Base-by-base conservation (phyloP, 2,888 invertebrate species). In the Dolomedes plantarius region DNA sequence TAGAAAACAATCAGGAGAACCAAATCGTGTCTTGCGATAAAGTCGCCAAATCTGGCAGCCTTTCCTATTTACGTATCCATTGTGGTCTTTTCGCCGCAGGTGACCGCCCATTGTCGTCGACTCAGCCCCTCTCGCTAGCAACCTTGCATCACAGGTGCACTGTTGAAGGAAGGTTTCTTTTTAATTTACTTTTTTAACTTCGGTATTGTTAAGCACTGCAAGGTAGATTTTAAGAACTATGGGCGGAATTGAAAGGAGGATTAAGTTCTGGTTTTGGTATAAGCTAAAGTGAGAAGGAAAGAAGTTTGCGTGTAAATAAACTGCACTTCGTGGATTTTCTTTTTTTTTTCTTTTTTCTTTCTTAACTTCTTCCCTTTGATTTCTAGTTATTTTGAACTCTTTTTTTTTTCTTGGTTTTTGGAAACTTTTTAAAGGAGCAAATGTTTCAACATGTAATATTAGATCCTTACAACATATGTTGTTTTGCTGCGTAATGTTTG, bases 101-200 rank as follows among this genome's bases (percentile, higher is more conserved):
- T 71, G 71, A 74, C 81, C 81, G 81, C 81, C 81, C 81, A 81
- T 81, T 81, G 81, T 81, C 81, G 68, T 81, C 81, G 56, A 73
- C 56, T 81, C 78, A 79, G 56, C 78, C 71, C 62, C 68, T 56
- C 62, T 69, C 78, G 36, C 69, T 78, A 29, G 69, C 11, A 67
- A 67, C 62, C 74, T 81, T 56, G 74, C 56, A 74, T 81, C 81
- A 81, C 81, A 74, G 81, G 74, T 81, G 74, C 74, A 68, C 56
- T 23, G 19, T 3, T 56, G 56, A 56, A 23, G 23, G 56, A 56
- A 23, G 11, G 3, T 23, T 56, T 46, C 56, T 23, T 56, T 56
- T 23, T 56, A 56, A 23, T 23, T 56, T 56, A 23, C 56, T 23
- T 23, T 23, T 56, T 56, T 23, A 23, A 23, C 56, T 56, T 11